Base-by-base conservation (phyloP, 2,888 invertebrate species). In the Acanthacorydalis orientalis region DNA sequence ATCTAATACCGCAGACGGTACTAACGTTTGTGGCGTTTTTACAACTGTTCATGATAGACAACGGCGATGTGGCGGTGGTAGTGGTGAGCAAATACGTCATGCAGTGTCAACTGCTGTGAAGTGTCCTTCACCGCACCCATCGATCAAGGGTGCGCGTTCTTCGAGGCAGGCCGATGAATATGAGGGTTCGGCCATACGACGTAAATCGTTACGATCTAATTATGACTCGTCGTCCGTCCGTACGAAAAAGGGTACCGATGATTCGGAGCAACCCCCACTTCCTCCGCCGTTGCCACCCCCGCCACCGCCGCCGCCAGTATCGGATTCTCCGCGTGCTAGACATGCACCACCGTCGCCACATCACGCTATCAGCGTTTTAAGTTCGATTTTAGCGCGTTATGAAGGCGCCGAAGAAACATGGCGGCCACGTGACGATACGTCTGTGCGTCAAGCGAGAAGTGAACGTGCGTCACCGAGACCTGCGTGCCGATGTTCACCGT, bases 51-150 rank as follows among this genome's bases (percentile, higher is more conserved):
- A 65, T 63, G 56, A 64, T 64, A 55, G 67, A 69, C 48, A 68
- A 69, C 57, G 70, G 69, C 53, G 69, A 62, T 58, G 66, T 70
- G 56, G 58, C 68, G 48, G 64, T 72, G 58, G 67, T 71, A 59
- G 59, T 70, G 54, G 48, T 60, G 57, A 56, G 67, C 59, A 47
- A 14, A 9, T 16, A 39, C 39, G 12, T 1, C 14, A 59, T 60
- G 8, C 34, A 9, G 31, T 31, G 16, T 33, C 38, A 9, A 14
- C 38, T 11, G 46, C 32, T 31, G 32, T 14, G 9, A 47, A 47
- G 47, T 47, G 47, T 43, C 47, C 47, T 47, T 47, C 47, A 12
- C 47, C 47, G 11, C 47, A 47, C 33, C 47, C 47, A 8, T 47
- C 47, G 31, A 47, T 47, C 7, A 47, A 43, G 40, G 44, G 44